Evolutionary conservation across 1,140 invertebrate genomes (phyloP).

Genomic region (Chlorops oryzae): DNA sequence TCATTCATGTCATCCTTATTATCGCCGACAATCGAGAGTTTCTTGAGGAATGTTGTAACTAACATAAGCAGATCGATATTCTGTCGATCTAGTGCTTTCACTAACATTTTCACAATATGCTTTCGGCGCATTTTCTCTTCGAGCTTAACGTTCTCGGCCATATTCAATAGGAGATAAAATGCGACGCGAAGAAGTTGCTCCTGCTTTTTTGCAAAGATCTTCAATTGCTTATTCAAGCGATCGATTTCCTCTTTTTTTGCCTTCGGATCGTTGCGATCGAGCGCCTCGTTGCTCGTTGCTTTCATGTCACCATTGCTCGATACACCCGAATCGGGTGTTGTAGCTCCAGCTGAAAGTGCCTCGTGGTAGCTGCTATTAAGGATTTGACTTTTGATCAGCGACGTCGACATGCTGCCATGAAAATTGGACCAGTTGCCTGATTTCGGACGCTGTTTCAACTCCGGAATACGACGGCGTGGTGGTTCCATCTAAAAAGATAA

Average conservation of each 20-base stretch:
- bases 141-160: conserved; percentile 89
- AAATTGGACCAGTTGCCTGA: conserved; percentile 59
- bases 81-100: conserved; percentile 81
- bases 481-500: conserved; percentile 51
- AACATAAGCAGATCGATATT: conserved; percentile 83
- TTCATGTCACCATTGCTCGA: conserved; percentile 26
- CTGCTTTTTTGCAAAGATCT: conserved; percentile 80
- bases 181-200: conserved; percentile 83
- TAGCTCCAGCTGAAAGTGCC: conserved; percentile 49
- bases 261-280: conserved; percentile 51
- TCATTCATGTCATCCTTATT: conserved; percentile 89
- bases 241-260: conserved; percentile 75
- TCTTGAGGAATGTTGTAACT: conserved; percentile 91
- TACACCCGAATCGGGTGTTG: conserved; percentile 20
- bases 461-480: conserved; percentile 60
- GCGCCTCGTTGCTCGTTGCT: conserved; percentile 49
- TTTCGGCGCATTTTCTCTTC: conserved; percentile 97
- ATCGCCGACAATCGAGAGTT: conserved; percentile 88
- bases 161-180: conserved; percentile 89
- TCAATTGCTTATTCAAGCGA: conserved; percentile 70
- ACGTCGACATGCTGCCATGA: conserved; percentile 48
- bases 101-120: conserved; percentile 80
- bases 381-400: conserved; percentile 47
- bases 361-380: conserved; percentile 61
- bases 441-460: conserved; percentile 60